These are phyloP conservation scores for Chlorops oryzae DNA, from an alignment of 1,140 invertebrate genomes.

Conservation along the genomic window DNA sequence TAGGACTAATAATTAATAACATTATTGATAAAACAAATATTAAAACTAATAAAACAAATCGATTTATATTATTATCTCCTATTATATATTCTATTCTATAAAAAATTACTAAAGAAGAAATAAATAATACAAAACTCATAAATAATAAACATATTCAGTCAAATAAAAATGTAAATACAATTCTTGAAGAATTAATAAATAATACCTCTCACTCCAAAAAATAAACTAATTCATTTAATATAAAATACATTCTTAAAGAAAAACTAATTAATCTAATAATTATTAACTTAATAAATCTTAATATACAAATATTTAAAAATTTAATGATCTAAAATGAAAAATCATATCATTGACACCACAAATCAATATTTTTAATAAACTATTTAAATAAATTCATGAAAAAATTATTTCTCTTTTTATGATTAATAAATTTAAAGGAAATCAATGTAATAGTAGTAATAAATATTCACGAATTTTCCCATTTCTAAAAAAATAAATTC, in stretches of 20 bases:
- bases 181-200: too few species aligned
- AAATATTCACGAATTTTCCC: slow-evolving; percentile 52
- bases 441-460: slow-evolving; percentile 56
- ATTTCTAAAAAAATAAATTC: slow-evolving; percentile 33
- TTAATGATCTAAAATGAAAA: slow-evolving; percentile 48
- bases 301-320: slow-evolving; percentile 46
- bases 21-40: too few species aligned
- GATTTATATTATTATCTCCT: slow-evolving; percentile 43
- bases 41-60: slow-evolving; percentile 55
- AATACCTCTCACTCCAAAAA: too few species aligned
- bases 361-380: slow-evolving; percentile 57
- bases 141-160: too few species aligned
- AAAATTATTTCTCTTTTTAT: slow-evolving; percentile 51
- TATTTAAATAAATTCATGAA: slow-evolving; percentile 54
- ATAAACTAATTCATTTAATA: slow-evolving; percentile 49
- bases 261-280: slow-evolving; percentile 31
- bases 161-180: too few species aligned
- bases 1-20: too few species aligned
- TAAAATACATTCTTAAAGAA: slow-evolving; percentile 48
- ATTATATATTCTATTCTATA: slow-evolving; percentile 57
- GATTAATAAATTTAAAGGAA: too few species aligned
- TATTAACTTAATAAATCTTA: slow-evolving; percentile 39
- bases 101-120: too few species aligned
- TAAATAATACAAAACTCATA: too few species aligned
- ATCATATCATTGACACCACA: too few species aligned